These are phyloP conservation scores for Hyposoter didymator DNA, from an alignment of 2,888 invertebrate genomes.

Conservation along the genomic window DNA sequence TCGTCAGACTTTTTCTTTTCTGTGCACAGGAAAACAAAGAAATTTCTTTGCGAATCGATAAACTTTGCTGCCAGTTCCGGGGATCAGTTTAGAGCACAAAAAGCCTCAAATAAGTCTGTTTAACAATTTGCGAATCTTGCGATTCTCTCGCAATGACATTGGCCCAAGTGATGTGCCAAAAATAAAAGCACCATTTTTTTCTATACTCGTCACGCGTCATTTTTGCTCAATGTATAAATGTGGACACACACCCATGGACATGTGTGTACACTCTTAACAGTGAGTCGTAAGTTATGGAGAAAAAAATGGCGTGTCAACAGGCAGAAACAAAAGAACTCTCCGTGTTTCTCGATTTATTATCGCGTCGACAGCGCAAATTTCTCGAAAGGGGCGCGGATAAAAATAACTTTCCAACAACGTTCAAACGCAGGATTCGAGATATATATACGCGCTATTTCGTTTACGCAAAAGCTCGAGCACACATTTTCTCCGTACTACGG, in stretches of 20 bases:
- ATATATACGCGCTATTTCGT: neutral
- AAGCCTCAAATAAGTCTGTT: conserved; percentile 29
- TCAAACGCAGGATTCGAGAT: conserved; percentile 39
- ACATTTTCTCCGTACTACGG: neutral
- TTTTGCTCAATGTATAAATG: conserved; percentile 17
- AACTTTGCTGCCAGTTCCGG: neutral
- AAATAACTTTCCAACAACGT: conserved; percentile 61
- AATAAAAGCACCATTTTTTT: conserved; percentile 56
- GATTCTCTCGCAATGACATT: conserved; percentile 58
- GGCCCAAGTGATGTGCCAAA: conserved; percentile 56
- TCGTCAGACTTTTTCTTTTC: neutral
- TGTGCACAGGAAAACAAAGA: neutral
- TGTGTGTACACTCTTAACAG: neutral
- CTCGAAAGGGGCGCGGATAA: conserved; percentile 59
- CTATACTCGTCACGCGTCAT: neutral
- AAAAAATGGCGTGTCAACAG: conserved; percentile 59
- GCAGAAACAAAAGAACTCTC: conserved; percentile 64
- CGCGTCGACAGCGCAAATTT: conserved; percentile 52
- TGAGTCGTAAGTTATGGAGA: conserved; percentile 5
- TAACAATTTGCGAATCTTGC: conserved; percentile 22
- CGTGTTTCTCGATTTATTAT: conserved; percentile 62
- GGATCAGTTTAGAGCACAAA: conserved; percentile 14
- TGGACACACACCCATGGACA: neutral
- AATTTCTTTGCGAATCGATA: conserved; percentile 7
- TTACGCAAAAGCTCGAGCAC: conserved; percentile 13